A percentile compares a stretch with the other conserved stretches of the same genome.
Conservation (phyloP, 2,797 vertebrate species). For the Lepilemur ruficaudatus region DNA sequence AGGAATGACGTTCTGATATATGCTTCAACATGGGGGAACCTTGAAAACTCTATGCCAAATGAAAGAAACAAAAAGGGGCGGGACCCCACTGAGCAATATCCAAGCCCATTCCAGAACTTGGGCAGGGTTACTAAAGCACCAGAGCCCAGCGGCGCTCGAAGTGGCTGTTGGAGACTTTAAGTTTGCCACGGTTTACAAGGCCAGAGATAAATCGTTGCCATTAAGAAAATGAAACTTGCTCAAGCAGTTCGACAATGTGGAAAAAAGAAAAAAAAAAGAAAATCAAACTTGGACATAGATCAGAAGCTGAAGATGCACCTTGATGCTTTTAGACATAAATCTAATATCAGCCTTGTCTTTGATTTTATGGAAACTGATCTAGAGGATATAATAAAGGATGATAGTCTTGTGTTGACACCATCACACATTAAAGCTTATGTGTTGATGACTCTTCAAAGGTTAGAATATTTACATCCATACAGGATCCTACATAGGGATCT, state of each 20-base stretch:
- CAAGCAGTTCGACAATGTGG: too few species aligned
- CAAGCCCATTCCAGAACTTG: too few species aligned
- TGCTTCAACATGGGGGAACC: neutral
- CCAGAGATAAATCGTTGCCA: neutral
- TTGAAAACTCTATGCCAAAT: neutral
- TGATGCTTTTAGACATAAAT: constrained; percentile 99
- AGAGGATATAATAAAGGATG: constrained; percentile 94
- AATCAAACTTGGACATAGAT: neutral
- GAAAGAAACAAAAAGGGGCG: neutral
- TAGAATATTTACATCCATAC: constrained; percentile 96
- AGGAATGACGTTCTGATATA: neutral
- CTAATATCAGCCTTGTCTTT: constrained; percentile 98
- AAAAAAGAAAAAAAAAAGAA: neutral
- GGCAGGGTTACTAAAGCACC: too few species aligned
- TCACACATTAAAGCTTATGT: constrained; percentile 98
- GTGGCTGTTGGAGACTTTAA: neutral
- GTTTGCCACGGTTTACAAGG: neutral
- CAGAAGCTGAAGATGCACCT: constrained; percentile 66
- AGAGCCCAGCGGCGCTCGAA: too few species aligned
- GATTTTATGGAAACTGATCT: constrained; percentile 99
- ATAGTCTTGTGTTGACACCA: constrained; percentile 95
- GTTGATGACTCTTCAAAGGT: constrained; percentile 97
- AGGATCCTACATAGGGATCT: constrained; percentile 99
- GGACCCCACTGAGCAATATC: too few species aligned
- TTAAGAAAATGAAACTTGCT: neutral